Conservation (phyloP, 2,888 invertebrate genomes). For the Zygaena filipendulae region DNA sequence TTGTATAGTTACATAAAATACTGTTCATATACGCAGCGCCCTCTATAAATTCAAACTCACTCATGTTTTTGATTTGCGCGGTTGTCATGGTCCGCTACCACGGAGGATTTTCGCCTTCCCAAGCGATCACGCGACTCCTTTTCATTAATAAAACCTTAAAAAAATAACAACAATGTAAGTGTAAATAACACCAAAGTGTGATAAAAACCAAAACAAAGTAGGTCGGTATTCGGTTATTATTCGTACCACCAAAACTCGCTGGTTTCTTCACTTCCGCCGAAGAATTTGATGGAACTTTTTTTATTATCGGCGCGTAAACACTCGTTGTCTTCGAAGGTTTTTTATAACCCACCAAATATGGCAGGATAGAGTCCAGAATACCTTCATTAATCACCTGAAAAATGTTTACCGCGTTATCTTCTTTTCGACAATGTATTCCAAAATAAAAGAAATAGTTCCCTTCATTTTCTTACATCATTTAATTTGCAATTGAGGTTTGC, state of each 20-base stretch:
- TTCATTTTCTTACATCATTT: slow-evolving; percentile 60
- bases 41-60: slow-evolving; percentile 32
- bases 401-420: too few relatives aligned
- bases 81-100: slow-evolving; percentile 49
- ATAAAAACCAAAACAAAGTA: too few relatives aligned
- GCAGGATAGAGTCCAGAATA: slow-evolving; percentile 82
- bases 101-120: slow-evolving; percentile 57
- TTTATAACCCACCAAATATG: slow-evolving; percentile 73
- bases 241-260: slow-evolving; percentile 57
- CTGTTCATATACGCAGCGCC: too few relatives aligned
- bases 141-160: slow-evolving; percentile 50
- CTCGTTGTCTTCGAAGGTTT: slow-evolving; percentile 64
- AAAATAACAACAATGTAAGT: slow-evolving; percentile 7
- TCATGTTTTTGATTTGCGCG: slow-evolving; percentile 52
- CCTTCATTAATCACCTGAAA: slow-evolving; percentile 83
- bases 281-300: slow-evolving; percentile 42
- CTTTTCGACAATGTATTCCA: too few relatives aligned
- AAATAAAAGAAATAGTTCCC: slow-evolving; percentile 9
- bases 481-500: slow-evolving; percentile 61
- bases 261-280: slow-evolving; percentile 57
- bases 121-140: slow-evolving; percentile 55
- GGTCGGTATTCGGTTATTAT: too few relatives aligned
- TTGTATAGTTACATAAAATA: too few relatives aligned
- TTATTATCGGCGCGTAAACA: slow-evolving; percentile 64
- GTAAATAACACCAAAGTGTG: too few relatives aligned